Base-by-base conservation (phyloP, 2,888 invertebrate species). In the Catocala nupta region DNA sequence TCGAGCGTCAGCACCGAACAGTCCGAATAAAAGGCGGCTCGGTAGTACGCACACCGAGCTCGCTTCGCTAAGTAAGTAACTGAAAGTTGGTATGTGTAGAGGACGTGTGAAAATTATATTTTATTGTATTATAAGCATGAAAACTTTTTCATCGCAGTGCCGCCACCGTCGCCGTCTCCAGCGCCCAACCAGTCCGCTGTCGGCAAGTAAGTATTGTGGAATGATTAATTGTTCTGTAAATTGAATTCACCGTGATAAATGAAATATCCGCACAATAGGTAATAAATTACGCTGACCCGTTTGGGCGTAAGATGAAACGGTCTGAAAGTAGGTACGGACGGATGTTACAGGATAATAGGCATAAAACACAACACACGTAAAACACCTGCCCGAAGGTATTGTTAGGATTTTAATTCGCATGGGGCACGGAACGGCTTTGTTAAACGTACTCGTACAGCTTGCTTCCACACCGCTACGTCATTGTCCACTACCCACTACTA, bases 201-300 rank as follows among this genome's bases (percentile, higher is more conserved):
- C 91, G 89, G 88, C 91, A 86, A 92, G 90, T 90, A 91, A 91
- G 93, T 92, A 92, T 92, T 91, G 89, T 90, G 86, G 89, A 92
- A 93, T 94, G 93, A 93, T 92, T 93, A 94, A 94, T 94, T 92
- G 93, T 92, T 90, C 90, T 91, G 90, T 91, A 92, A 93, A 94
- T 94, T 93, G 92, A 94, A 93, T 92, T 93, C 93, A 92, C 90
- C 91, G 91, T 93, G 93, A 94, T 93, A 92, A 94, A 94, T 94
- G 93, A 93, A 93, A 93, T 93, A 92, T 92, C 89, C 91, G 86
- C 90, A 93, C 93, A 94, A 93, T 93, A 93, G 93, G 92, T 94
- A 92, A 94, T 93, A 93, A 94, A 94, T 94, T 92, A 93, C 93
- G 83, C 91, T 91, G 90, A 91, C 92, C 92, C 92, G 90, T 86